phyloP scores from a whole-genome alignment of 1,140 invertebrate genomes.

The Glossosoma conforme region DNA sequence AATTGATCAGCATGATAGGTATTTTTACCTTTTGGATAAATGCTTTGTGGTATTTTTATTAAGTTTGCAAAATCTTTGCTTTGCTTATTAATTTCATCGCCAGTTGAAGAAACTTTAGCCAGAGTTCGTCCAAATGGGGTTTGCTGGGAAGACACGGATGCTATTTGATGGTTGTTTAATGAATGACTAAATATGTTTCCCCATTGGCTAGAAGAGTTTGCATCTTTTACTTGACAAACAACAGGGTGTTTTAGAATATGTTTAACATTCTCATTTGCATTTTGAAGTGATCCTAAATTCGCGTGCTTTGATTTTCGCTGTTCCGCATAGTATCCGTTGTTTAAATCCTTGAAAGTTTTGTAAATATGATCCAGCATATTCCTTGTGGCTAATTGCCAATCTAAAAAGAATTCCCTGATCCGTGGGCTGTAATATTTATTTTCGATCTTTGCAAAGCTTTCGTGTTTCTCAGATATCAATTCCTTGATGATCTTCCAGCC shows the following conservation, averaged over 20 bases:
- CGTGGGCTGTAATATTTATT: constrained; percentile 50
- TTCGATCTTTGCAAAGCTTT: constrained; percentile 48
- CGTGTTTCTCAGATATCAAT: constrained; percentile 46
- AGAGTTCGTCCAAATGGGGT: constrained; percentile 40
- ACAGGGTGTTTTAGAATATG: constrained; percentile 36
- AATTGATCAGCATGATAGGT: no score
- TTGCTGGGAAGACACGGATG: constrained; percentile 29
- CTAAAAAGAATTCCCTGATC: constrained; percentile 47
- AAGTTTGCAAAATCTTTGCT: constrained; percentile 4
- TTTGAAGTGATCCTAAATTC: no score
- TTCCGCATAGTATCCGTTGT: constrained; percentile 47
- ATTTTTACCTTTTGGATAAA: no score
- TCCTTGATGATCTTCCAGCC: constrained; percentile 57
- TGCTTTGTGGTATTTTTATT: constrained; percentile 19
- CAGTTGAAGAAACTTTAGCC: constrained; percentile 35
- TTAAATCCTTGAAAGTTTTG: constrained; percentile 46
- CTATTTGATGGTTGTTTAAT: constrained; percentile 1
- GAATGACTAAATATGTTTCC: constrained; percentile 40
- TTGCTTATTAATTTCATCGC: constrained; percentile 35
- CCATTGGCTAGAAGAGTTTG: constrained; percentile 40
- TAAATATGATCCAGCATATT: constrained; percentile 48
- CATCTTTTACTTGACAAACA: constrained; percentile 41
- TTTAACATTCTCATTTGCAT: constrained; percentile 43
- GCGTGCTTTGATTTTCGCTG: constrained; percentile 47
- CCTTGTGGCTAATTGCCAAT: constrained; percentile 49